A percentile compares a stretch with the other conserved stretches of the same genome.
These are phyloP conservation scores for Gracilinanus agilis DNA, from an alignment of 2,113 vertebrate genomes.

Conservation along the genomic window DNA sequence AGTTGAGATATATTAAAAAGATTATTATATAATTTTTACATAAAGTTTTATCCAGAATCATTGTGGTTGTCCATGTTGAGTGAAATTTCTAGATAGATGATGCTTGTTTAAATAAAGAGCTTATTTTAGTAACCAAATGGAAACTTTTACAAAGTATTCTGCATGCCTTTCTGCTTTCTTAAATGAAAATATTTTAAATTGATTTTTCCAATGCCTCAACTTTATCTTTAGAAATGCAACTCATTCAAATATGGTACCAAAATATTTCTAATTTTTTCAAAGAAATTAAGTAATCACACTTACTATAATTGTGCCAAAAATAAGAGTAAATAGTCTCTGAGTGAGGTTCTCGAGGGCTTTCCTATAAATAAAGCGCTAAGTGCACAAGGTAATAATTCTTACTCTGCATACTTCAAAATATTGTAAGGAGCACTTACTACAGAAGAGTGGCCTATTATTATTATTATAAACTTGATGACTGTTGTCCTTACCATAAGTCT, in stretches of 20 bases:
- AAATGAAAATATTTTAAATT: background rate
- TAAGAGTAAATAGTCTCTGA: background rate
- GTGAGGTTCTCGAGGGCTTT: background rate
- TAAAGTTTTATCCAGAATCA: constrained; percentile 1
- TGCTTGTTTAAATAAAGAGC: constrained; percentile 27
- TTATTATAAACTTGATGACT: background rate
- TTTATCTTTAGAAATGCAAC: background rate
- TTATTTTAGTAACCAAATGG: constrained; percentile 19
- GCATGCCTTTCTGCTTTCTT: background rate
- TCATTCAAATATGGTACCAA: background rate
- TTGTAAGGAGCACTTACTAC: background rate
- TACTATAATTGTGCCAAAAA: background rate
- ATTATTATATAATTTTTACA: constrained; percentile 38
- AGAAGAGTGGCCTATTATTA: background rate
- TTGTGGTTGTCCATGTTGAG: background rate
- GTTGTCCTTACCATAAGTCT: background rate
- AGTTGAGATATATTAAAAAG: background rate
- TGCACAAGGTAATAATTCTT: background rate
- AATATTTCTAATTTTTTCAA: background rate
- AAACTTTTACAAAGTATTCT: constrained; percentile 10
- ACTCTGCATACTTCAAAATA: no score
- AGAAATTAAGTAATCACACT: background rate
- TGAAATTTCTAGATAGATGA: constrained; percentile 22
- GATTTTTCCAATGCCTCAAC: background rate
- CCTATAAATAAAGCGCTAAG: background rate